Conservation (phyloP, 2,113 vertebrate species). For the Hydrochoerus hydrochaeris region DNA sequence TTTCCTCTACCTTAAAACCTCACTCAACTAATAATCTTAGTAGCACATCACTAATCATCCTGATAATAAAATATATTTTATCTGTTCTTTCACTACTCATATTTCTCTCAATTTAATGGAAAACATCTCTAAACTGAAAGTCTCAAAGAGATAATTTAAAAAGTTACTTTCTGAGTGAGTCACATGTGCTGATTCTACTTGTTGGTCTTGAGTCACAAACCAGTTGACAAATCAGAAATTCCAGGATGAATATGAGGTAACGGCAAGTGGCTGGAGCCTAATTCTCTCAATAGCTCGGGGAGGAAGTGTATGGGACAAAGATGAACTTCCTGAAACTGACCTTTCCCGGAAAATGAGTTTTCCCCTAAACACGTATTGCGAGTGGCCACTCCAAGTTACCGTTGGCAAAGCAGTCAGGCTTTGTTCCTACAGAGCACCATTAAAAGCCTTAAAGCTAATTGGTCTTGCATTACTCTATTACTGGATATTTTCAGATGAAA, state of each 20-base stretch:
- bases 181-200: neutral
- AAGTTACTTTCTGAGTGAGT: neutral
- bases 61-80: neutral
- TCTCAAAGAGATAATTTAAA: neutral
- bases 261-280: neutral
- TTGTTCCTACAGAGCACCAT: neutral
- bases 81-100: neutral
- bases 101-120: neutral
- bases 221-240: neutral
- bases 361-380: neutral
- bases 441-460: slow-evolving; percentile 59
- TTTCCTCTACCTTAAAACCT: neutral
- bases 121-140: neutral
- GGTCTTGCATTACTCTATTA: slow-evolving; percentile 12
- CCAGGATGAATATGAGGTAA: neutral
- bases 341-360: neutral
- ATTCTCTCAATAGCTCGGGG: neutral
- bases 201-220: neutral
- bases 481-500: slow-evolving; percentile 61
- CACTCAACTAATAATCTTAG: neutral
- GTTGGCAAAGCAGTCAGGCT: neutral
- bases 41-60: neutral
- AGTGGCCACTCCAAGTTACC: neutral
- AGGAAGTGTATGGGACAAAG: neutral
- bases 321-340: fast-evolving